Evolutionary conservation across 2,113 vertebrate genomes (phyloP).

Genomic region (Oreochromis aureus): DNA sequence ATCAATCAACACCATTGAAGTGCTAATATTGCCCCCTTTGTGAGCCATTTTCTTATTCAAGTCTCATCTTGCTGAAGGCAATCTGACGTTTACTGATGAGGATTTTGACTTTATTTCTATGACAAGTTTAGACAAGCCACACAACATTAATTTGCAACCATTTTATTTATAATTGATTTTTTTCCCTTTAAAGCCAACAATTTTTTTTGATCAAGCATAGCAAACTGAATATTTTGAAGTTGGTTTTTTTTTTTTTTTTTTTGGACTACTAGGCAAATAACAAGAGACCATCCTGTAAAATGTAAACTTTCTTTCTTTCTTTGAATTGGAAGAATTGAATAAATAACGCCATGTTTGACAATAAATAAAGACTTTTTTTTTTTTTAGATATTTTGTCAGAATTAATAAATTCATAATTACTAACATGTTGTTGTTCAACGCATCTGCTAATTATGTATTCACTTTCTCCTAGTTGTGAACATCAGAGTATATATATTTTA

Average conservation of each 20-base stretch:
- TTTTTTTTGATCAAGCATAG: background rate
- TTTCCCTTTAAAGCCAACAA: background rate
- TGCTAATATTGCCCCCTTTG: conserved; percentile 45
- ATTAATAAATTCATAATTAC: background rate
- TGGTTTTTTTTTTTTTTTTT: too few relatives aligned
- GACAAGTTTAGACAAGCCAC: background rate
- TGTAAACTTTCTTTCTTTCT: background rate
- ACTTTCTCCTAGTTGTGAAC: background rate
- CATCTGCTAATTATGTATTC: background rate
- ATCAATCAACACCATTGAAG: conserved; percentile 64
- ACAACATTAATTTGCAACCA: background rate
- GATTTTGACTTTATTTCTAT: conserved; percentile 24
- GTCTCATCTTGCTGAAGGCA: conserved; percentile 38
- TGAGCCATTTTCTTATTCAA: conserved; percentile 38
- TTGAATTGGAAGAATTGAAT: background rate
- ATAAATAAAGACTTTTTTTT: background rate
- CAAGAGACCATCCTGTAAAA: background rate
- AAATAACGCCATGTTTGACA: background rate
- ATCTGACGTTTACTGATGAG: conserved; percentile 21
- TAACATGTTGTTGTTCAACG: background rate
- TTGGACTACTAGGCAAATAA: background rate
- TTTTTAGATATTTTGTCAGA: background rate
- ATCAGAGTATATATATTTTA: background rate
- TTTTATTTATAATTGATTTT: background rate
- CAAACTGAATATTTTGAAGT: background rate